Evolutionary conservation across 2,797 vertebrate species (phyloP), one percentile per base, ranked within the genome.

Genomic region (Myotis vivesi): DNA sequence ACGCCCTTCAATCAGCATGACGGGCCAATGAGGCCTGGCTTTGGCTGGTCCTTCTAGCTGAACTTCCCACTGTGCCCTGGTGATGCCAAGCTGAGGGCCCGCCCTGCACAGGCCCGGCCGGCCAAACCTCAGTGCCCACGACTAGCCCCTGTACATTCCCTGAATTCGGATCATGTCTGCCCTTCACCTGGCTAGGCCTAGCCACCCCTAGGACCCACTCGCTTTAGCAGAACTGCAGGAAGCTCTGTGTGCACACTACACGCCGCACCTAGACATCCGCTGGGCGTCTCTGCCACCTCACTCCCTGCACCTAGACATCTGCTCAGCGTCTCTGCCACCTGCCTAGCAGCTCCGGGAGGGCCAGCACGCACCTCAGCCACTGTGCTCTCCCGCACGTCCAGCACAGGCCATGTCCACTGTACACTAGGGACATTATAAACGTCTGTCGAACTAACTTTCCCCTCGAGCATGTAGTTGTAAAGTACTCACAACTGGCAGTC

Each of bases 1-100:
- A 9, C 0, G 0, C 30, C 59, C 30, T 11, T 46, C 16, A 33
- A 30, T 15, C 1, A 4, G 49, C 71, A 28, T 11, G 3, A 9
- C 38, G 49, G 7, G 49, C 10, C 92, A 62, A 11, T 1, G n/a
- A 76, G 41, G 57, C 44, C 71, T 51, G 71, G 55, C 51, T 69
- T 36, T 76, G 22, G 38, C 22, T 41, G n/a, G 46, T 30, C 62
- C 7, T 2, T 20, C 3, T 8, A 28, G 55, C 2, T 2, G 25
- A 16, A 30, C 38, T 10, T 44, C 38, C 55, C 16, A 28, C 28
- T 6, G 25, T 13, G 12, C 44, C 22, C 10, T 8, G 19, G 13
- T 22, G 23, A 81, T 5, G 28, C 69, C 2, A 0, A 68, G 36
- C 38, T 8, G 25, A 91, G 7, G 25, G 22, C 38, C 38, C 0